Percentiles rank a stretch among this genome's conserved stretches.
phyloP scores from a whole-genome alignment of 2,888 invertebrate genomes.

The Rotaria socialis region DNA sequence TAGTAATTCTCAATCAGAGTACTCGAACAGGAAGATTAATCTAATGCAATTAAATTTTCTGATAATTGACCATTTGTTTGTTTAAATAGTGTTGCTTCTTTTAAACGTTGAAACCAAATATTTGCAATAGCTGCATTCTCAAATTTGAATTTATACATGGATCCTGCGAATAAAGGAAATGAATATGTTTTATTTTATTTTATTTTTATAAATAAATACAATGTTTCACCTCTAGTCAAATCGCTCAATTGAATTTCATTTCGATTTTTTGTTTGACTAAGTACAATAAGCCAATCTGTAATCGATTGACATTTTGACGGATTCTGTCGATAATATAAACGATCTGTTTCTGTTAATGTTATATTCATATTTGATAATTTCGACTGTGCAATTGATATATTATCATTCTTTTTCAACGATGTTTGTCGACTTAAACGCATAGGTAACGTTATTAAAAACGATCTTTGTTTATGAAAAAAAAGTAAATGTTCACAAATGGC shows the following conservation, averaged over 20 bases:
- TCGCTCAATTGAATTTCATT: slow-evolving; percentile 32
- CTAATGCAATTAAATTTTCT: slow-evolving; percentile 7
- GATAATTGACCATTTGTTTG: not conserved
- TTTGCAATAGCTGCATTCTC: slow-evolving; percentile 38
- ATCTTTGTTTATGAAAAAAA: slow-evolving; percentile 23
- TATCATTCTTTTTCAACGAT: not conserved
- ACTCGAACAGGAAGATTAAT: not conserved
- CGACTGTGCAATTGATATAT: not conserved
- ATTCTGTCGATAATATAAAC: slow-evolving; percentile 40
- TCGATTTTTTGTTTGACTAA: slow-evolving; percentile 10
- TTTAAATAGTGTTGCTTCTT: slow-evolving; percentile 36
- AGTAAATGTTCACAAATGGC: slow-evolving; percentile 31
- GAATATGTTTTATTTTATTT: not conserved
- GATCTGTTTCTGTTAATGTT: slow-evolving; percentile 8
- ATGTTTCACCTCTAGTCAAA: not conserved
- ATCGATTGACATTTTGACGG: slow-evolving; percentile 45
- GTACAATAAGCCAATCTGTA: slow-evolving; percentile 43
- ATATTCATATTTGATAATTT: not conserved
- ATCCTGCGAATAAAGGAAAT: not conserved
- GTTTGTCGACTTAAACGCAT: not conserved
- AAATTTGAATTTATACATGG: slow-evolving; percentile 42
- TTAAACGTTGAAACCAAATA: slow-evolving; percentile 43
- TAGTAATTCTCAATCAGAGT: not conserved
- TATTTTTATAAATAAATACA: not conserved
- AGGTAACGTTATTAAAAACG: slow-evolving; percentile 23